phyloP scores from a whole-genome alignment of 2,797 vertebrate genomes.

The Hyperoplus immaculatus region DNA sequence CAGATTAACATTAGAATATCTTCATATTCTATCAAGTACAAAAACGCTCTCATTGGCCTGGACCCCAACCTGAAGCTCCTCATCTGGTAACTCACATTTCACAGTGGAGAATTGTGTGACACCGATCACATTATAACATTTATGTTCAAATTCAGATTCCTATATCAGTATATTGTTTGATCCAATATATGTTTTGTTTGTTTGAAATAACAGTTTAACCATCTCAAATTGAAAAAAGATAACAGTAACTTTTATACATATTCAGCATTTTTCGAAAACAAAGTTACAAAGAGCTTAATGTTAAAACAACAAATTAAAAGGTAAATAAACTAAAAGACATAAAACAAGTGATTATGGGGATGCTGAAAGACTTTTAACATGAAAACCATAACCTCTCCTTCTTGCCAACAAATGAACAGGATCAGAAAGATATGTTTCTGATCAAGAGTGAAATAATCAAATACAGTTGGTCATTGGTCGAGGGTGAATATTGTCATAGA shows the following conservation, averaged over 20 bases:
- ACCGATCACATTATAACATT: not conserved
- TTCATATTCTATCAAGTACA: slow-evolving; percentile 70
- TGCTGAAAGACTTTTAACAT: not conserved
- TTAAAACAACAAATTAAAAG: not conserved
- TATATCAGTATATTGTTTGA: not conserved
- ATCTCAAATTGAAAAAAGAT: not conserved
- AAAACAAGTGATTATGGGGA: not conserved
- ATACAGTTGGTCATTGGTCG: not conserved
- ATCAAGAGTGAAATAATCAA: not conserved
- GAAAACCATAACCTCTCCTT: not conserved
- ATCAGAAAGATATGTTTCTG: not conserved
- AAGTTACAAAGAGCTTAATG: not conserved
- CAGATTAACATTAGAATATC: slow-evolving; percentile 81
- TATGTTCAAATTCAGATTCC: slow-evolving; percentile 3
- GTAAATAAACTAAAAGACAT: not conserved
- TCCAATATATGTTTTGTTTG: not conserved
- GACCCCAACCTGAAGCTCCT: slow-evolving; percentile 17
- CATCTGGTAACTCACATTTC: slow-evolving; percentile 12
- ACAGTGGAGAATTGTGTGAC: not conserved
- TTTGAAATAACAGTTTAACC: not conserved
- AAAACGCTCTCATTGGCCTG: slow-evolving; percentile 55
- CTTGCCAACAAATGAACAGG: not conserved
- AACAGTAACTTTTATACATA: not conserved
- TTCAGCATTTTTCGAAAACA: not conserved
- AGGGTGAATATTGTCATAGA: not conserved